Evolutionary conservation across 2,888 invertebrate species (phyloP), one percentile per base, ranked within the genome.

Genomic region (Iphiclides podalirius): DNA sequence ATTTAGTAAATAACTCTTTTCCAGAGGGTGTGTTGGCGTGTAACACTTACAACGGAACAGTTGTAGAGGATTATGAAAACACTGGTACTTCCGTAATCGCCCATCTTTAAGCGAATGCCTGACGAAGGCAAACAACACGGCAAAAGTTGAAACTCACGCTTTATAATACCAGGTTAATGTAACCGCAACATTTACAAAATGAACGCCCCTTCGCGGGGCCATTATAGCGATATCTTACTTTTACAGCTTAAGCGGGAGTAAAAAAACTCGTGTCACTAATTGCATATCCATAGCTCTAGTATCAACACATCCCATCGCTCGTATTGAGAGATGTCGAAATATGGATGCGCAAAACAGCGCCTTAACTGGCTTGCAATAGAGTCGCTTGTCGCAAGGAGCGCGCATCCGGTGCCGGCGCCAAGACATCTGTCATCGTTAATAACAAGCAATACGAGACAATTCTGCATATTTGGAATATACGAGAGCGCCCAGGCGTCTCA

Each of bases 381-480:
- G n/a, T n/a, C n/a, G n/a, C n/a, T n/a, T n/a, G n/a, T n/a, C n/a
- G n/a, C n/a, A n/a, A n/a, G n/a, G n/a, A n/a, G n/a, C n/a, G n/a
- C n/a, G n/a, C n/a, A n/a, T n/a, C n/a, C n/a, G n/a, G n/a, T n/a
- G n/a, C n/a, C n/a, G n/a, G n/a, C n/a, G n/a, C n/a, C n/a, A n/a
- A n/a, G 76, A 79, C 87, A 87, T 87, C 86, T 86, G 86, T 87
- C 87, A 86, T 87, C 83, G 83, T 86, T 87, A 85, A 86, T 83
- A 87, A 85, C 78, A 78, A 83, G 84, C 86, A 86, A 87, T 87
- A 86, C 84, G 83, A 85, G 81, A 67, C 83, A 86, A 86, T 86
- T 86, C 79, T 72, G 84, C 81, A 86, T 87, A 82, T 87, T 87
- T 83, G 73, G 79, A 85, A 86, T 85, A 75, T 68, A 70, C 62